Evolutionary conservation across 35 echinoderm and acorn worm genomes (phyloP), one percentile per base, ranked within the genome.

Genomic region (Ptychodera flava): DNA sequence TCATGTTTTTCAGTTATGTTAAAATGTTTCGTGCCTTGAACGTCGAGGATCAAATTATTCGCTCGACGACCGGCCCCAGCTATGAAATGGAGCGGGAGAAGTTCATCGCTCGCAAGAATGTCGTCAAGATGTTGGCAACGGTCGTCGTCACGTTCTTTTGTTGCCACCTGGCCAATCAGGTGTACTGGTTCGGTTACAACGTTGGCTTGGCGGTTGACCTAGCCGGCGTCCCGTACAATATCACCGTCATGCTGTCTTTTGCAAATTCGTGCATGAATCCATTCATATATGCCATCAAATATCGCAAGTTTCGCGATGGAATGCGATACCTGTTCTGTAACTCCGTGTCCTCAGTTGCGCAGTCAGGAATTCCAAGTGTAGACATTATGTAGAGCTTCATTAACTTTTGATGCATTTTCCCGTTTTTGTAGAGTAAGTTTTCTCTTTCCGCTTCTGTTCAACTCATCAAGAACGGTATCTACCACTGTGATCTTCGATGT

Each of bases 231-330:
- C 90, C 89, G 29, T 92, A 95, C 64, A 90, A 95, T 84, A 33
- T 95, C 29, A 89, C 93, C 10, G 93, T 95, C 12, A 90, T 95
- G 79, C 32, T 92, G 0, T 87, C 93, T 6, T 35, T 95, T 1
- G 88, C 35, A 33, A 95, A 92, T 76, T 92, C 87, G 32, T 95
- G 93, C 79, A 77, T 95, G 28, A 92, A 95, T 85, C 93, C 93
- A 15, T 88, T 95, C 38, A 95, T 95, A 79, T 95, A 95, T 36
- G 88, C 87, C 14, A 84, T 95, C 1, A 92, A 92, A 76, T 82
- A 95, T 30, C 37, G 80, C 35, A 83, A 83, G 0, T 95, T 92
- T 38, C 53, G 93, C 1, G 30, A 83, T 10, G 93, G 90, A 1
- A 45, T 95, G 29, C 35, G 35, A 16, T 33, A 93, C 36, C 84